Evolutionary conservation across 2,888 invertebrate genomes (phyloP).

Genomic region (Amblyteles armatorius): DNA sequence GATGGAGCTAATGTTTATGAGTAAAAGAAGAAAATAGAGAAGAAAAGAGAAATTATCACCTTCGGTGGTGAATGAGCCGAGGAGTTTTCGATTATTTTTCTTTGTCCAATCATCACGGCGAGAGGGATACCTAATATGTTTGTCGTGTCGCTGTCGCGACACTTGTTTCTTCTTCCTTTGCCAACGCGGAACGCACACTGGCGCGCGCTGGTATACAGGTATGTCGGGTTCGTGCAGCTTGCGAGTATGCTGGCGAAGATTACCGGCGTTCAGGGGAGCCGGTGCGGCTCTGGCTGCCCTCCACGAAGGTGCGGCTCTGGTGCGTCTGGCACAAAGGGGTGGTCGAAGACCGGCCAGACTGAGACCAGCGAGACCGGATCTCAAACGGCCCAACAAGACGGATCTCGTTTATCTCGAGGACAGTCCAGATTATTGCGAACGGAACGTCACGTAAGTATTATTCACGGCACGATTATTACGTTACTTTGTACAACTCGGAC

Average conservation of each 20-base stretch:
- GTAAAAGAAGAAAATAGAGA: not conserved
- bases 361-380: slow-evolving; percentile 90
- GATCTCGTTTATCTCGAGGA: slow-evolving; percentile 96
- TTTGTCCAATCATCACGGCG: not conserved
- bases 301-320: slow-evolving; percentile 95
- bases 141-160: slow-evolving; percentile 19
- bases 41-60: not conserved
- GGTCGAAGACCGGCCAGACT: slow-evolving; percentile 89
- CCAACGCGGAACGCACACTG: slow-evolving; percentile 41
- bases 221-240: slow-evolving; percentile 97
- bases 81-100: not conserved
- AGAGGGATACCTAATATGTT: slow-evolving; percentile 17
- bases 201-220: slow-evolving; percentile 70
- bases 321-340: slow-evolving; percentile 88
- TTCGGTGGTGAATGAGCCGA: not conserved
- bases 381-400: slow-evolving; percentile 95
- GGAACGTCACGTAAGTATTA: slow-evolving; percentile 91
- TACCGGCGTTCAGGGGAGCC: slow-evolving; percentile 91
- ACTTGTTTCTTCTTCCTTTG: slow-evolving; percentile 35
- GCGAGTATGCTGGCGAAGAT: slow-evolving; percentile 95
- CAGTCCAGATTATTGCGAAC: slow-evolving; percentile 96
- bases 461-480: slow-evolving; percentile 14
- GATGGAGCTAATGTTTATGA: not conserved
- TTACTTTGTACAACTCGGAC: not conserved
- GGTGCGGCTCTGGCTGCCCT: slow-evolving; percentile 92